phyloP scores from a whole-genome alignment of 1,140 invertebrate genomes.

The Lepidurus packardi region DNA sequence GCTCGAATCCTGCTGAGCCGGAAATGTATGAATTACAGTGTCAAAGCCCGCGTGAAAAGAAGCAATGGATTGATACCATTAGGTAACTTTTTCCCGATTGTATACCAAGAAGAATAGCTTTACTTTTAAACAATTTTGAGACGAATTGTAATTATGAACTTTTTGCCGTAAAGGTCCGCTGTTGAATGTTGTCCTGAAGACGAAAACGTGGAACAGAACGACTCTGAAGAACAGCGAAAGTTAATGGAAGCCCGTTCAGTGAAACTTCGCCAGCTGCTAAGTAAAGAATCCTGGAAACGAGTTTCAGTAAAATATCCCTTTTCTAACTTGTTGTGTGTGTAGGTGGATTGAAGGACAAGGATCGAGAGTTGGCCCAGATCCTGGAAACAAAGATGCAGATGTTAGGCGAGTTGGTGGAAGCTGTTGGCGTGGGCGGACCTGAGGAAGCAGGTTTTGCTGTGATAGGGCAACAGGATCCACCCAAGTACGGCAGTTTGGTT shows the following conservation, averaged over 20 bases:
- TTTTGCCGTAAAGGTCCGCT: constrained; percentile 46
- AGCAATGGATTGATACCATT: constrained; percentile 79
- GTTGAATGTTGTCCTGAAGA: constrained; percentile 51
- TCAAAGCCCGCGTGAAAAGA: constrained; percentile 77
- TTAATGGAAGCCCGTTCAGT: constrained; percentile 63
- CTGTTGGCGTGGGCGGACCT: constrained; percentile 26
- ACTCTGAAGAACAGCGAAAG: constrained; percentile 66
- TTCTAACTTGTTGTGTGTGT: constrained; percentile 35
- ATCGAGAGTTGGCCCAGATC: constrained; percentile 72
- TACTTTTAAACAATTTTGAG: constrained; percentile 51
- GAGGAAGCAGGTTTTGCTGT: constrained; percentile 16
- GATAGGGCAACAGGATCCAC: constrained; percentile 40
- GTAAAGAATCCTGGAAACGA: constrained; percentile 43
- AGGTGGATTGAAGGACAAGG: constrained; percentile 73
- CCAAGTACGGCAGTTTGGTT: constrained; percentile 55
- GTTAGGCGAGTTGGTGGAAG: constrained; percentile 65
- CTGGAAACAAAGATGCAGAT: constrained; percentile 83
- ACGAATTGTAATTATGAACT: constrained; percentile 50
- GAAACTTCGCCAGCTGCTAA: constrained; percentile 63
- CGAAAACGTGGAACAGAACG: constrained; percentile 47
- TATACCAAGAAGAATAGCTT: constrained; percentile 48
- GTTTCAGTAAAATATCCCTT: constrained; percentile 11
- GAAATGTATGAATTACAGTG: constrained; percentile 95
- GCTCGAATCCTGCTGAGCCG: constrained; percentile 71
- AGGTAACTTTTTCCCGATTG: constrained; percentile 47